phyloP scores from a whole-genome alignment of 2,888 invertebrate species.

The Rhyacophila evoluta region DNA sequence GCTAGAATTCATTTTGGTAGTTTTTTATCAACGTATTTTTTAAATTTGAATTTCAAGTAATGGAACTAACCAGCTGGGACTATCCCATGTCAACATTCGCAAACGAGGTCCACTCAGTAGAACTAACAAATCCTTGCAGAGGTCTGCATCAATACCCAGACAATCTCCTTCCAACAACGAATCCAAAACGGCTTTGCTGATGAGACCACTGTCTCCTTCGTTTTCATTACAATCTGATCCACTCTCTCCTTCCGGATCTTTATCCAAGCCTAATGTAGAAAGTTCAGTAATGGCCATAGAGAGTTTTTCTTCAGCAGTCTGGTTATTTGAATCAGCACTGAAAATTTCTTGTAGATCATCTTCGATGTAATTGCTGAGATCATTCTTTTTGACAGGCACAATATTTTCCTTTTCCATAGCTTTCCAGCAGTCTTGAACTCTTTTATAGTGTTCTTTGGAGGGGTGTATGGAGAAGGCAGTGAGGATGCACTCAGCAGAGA shows the following conservation, averaged over 20 bases:
- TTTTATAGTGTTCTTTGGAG: constrained; percentile 71
- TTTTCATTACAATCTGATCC: neutral
- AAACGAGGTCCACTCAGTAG: constrained; percentile 78
- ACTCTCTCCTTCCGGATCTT: neutral
- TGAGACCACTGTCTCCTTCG: constrained; percentile 32
- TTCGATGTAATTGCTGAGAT: neutral
- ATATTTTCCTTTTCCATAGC: constrained; percentile 6
- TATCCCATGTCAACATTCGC: constrained; percentile 78
- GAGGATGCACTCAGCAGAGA: constrained; percentile 78
- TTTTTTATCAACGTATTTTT: too few species aligned
- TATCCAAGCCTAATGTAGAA: neutral
- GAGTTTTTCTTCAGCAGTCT: neutral
- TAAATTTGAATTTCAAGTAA: too few species aligned
- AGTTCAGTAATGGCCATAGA: neutral
- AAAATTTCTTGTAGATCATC: neutral
- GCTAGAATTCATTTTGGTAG: too few species aligned
- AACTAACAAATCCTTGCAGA: constrained; percentile 79
- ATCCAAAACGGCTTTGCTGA: constrained; percentile 64
- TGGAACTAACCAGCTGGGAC: constrained; percentile 70
- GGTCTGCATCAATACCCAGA: constrained; percentile 74
- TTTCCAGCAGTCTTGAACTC: constrained; percentile 65
- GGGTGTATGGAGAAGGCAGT: constrained; percentile 84
- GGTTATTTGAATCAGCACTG: neutral
- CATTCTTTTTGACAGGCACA: neutral
- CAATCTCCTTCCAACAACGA: constrained; percentile 74